These are phyloP conservation scores for Slavum lentiscoides DNA, from an alignment of 2,888 invertebrate species.

Conservation along the genomic window DNA sequence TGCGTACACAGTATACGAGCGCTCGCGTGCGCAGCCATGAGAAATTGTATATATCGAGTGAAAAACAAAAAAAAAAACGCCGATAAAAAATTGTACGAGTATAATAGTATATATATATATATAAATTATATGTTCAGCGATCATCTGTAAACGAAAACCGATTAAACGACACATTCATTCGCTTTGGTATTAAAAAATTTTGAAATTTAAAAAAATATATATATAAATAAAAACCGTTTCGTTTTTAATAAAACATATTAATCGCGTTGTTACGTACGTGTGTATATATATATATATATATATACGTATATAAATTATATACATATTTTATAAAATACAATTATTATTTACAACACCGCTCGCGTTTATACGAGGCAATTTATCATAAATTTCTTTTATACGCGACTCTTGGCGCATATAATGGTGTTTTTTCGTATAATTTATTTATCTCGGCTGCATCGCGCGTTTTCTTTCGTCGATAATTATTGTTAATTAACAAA, in stretches of 20 bases:
- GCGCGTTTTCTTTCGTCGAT: background rate
- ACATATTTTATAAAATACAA: background rate
- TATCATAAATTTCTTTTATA: background rate
- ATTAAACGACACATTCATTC: background rate
- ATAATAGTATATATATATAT: background rate
- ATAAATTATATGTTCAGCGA: too few relatives aligned
- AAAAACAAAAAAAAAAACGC: slow-evolving; percentile 1
- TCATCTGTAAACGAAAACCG: background rate
- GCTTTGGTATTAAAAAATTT: background rate
- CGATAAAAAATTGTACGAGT: slow-evolving; percentile 2
- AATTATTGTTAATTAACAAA: slow-evolving; percentile 39
- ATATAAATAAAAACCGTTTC: background rate
- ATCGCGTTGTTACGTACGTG: background rate
- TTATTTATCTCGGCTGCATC: slow-evolving; percentile 21
- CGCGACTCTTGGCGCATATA: background rate
- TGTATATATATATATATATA: too few relatives aligned
- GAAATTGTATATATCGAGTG: background rate
- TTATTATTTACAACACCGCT: background rate
- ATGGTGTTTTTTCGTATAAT: background rate
- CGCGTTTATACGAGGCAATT: background rate
- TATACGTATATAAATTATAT: too few relatives aligned
- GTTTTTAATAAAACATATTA: background rate
- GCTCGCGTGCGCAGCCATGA: background rate
- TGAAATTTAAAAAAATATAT: background rate
- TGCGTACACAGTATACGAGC: background rate